phyloP scores from a whole-genome alignment of 2,797 vertebrate species.

The Hyperoplus lanceolatus region DNA sequence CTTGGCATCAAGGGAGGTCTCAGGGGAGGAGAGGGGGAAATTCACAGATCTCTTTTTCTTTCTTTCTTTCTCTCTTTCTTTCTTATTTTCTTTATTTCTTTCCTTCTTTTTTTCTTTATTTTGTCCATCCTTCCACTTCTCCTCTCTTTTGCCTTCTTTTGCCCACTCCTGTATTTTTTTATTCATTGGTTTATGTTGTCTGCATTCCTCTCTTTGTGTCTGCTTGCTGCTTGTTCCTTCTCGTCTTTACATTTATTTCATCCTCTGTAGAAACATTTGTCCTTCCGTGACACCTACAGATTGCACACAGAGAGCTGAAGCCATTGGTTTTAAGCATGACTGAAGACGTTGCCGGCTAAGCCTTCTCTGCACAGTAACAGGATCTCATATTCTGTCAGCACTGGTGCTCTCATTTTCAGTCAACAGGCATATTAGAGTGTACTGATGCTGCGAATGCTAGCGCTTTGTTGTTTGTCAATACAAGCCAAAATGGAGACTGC shows the following conservation, averaged over 20 bases:
- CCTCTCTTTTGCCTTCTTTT: slow-evolving; percentile 33
- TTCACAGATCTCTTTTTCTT: slow-evolving; percentile 81
- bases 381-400: slow-evolving; percentile 70
- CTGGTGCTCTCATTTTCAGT: slow-evolving; percentile 63
- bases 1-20: slow-evolving; percentile 99
- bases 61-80: slow-evolving; percentile 55
- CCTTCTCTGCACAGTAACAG: slow-evolving; percentile 58
- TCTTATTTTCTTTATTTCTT: slow-evolving; percentile 50
- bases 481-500: slow-evolving; percentile 55
- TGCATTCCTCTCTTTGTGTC: slow-evolving; percentile 22
- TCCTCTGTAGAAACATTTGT: slow-evolving; percentile 49
- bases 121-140: slow-evolving; percentile 26
- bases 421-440: slow-evolving; percentile 67
- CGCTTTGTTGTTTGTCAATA: slow-evolving; percentile 62
- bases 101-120: slow-evolving; percentile 3
- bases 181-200: slow-evolving; percentile 34
- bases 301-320: slow-evolving; percentile 54
- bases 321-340: slow-evolving; percentile 61
- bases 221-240: slow-evolving; percentile 19
- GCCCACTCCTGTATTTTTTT: slow-evolving; percentile 30
- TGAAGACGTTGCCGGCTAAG: slow-evolving; percentile 61
- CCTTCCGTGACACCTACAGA: slow-evolving; percentile 39
- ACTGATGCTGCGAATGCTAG: slow-evolving; percentile 71
- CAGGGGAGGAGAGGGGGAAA: slow-evolving; percentile 87
- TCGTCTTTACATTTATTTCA: slow-evolving; percentile 60